Base-by-base conservation (phyloP, 2,888 invertebrate genomes). In the Linnaemya vulpina region DNA sequence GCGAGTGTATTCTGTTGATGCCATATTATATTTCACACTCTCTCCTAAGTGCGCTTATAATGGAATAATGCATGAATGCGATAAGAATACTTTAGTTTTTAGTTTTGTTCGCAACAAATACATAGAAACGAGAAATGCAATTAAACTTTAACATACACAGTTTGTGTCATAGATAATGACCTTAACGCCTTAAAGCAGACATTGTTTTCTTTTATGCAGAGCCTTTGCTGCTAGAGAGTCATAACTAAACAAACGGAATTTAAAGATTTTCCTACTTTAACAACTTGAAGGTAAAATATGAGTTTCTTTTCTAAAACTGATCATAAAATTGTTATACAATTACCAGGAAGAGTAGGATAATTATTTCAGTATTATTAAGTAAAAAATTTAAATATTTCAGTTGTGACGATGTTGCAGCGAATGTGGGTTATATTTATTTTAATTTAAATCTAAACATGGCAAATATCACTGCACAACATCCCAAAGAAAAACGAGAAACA, bases 171-270 rank as follows among this genome's bases (percentile, higher is more conserved):
- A 79, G 63, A 79, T 79, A 79, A 73, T 65, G 71, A 58, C 70
- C 65, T 71, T 77, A 77, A 65, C 77, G 83, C 77, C 77, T 83
- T 73, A 73, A 73, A 77, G 73, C 73, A 83, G 71, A 15, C 77
- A 73, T 49, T 46, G 17, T 55, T 40, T 30, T 46, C n/a, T 67
- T 20, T 55, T n/a, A 58, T 67, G 17, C 40, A n/a, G 25, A 49
- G 38, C 1, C 40, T 30, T 30, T 30, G 30, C 30, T 3, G 30
- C 30, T 3, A 30, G 30, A 30, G 5, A 30, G 30, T 30, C 5
- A 30, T 30, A 30, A 30, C 30, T 30, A 2, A 30, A 30, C 2
- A 30, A 30, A 30, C 2, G 2, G 2, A 30, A 30, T 30, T 30
- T 30, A 30, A 30, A 30, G 30, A 3, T 30, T 30, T 30, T 2